Evolutionary conservation across 2,113 vertebrate genomes (phyloP), one percentile per base, ranked within the genome.

Genomic region (Petaurus breviceps): DNA sequence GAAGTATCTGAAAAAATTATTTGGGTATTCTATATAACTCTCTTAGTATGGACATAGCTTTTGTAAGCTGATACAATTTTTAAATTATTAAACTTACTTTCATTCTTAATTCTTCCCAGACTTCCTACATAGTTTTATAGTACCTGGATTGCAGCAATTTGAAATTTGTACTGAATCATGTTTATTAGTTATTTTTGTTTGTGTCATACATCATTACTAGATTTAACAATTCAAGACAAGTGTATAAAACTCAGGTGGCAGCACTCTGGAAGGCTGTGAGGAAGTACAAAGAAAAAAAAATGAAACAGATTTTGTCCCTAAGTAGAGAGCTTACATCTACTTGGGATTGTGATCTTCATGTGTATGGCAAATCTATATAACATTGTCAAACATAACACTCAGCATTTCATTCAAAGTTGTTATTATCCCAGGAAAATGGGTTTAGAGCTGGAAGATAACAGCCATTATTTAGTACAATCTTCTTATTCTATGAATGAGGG

Each of bases 101-200:
- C 6, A 19, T 77, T 3, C 14, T 77, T 22, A 19, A 77, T 77
- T 77, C 14, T 77, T 77, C 61, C 4, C 19, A n/a, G 0, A n/a
- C 14, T 19, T 77, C 37, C 16, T n/a, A 19, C 0, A n/a, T n/a
- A 77, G 14, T 77, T 77, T 77, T 16, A n/a, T n/a, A n/a, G 61
- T 5, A 77, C 61, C n/a, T 77, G 14, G 61, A 6, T 77, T 77
- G 31, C 1, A n/a, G 37, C 61, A 77, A n/a, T 77, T n/a, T 77
- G 1, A 77, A 16, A 19, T 77, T 7, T 77, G 0, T 1, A n/a
- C 14, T n/a, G 31, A n/a, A n/a, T 4, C 5, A 7, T 6, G 5
- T n/a, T 77, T 68, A 68, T 37, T 19, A 68, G 37, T n/a, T 77
- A n/a, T 77, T 77, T 77, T n/a, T 77, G 31, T n/a, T n/a, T 77